Base-by-base conservation (phyloP, 1,140 invertebrate genomes). In the Conus ventricosus region DNA sequence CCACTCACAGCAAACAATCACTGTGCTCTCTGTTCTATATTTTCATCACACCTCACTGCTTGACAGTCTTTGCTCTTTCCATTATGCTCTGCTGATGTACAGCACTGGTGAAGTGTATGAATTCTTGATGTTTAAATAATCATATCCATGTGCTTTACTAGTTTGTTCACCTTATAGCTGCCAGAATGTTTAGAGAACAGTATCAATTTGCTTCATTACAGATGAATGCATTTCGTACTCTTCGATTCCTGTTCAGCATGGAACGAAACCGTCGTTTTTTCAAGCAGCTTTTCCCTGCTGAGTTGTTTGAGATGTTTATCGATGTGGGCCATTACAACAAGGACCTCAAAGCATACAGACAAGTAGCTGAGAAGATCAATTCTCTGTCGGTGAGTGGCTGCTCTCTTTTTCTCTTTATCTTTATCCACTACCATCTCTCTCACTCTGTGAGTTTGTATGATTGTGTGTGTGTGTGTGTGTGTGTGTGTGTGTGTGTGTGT, bases 181-280 rank as follows among this genome's bases (percentile, higher is more conserved):
- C 39, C 39, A 39, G 39, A 39, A 39, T 39, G 0, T 39, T 39
- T 3, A 39, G 80, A 55, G 15, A 20, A 27, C 15, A 82, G 17
- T 55, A 17, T 53, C 54, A 54, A 20, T 27, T n/a, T n/a, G 54
- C 57, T 84, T 67, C 76, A 86, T 93, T 94, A 17, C 92, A 95
- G 94, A 93, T 93, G 87, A 95, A 94, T 91, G 93, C 94, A n/a
- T 95, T 95, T 86, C 93, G 95, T 39, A 93, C 95, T 7, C 90
- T 96, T n/a, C 90, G 95, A 7, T 94, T 95, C 85, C 89, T 95
- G 80, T 96, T 95, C 92, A 95, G 94, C 89, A 94, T 95, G 93
- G 95, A 96, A 86, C 89, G 95, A 83, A 95, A 95, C 88, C 90
- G 95, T 25, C 91, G 94, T 51, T 88, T 95, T 15, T 95, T 95